phyloP scores from a whole-genome alignment of 2,113 vertebrate species.

The Microtus oregoni region DNA sequence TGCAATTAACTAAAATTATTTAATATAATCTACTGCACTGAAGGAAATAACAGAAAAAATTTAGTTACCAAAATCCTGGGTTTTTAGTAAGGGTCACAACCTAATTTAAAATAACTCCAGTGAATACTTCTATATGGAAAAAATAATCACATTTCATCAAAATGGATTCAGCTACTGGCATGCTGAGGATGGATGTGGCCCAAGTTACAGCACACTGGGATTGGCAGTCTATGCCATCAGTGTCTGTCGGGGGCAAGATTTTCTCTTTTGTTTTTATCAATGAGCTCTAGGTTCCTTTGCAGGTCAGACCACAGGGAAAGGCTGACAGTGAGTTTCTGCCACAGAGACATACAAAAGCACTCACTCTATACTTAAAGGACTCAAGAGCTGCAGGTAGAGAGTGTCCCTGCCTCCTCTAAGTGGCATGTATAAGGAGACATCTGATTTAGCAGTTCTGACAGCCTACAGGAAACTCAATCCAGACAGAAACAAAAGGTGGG shows the following conservation, averaged over 20 bases:
- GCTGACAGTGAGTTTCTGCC: constrained; percentile 33
- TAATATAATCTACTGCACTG: not conserved
- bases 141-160: not conserved
- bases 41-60: not conserved
- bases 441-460: constrained; percentile 67
- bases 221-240: not conserved
- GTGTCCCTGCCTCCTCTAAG: constrained; percentile 61
- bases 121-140: not conserved
- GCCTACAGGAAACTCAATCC: constrained; percentile 53
- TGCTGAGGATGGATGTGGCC: constrained; percentile 41
- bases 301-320: not conserved
- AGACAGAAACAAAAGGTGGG: constrained; percentile 64
- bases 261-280: constrained; percentile 53
- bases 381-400: constrained; percentile 50
- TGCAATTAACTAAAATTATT: not conserved
- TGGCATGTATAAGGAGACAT: constrained; percentile 47
- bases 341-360: not conserved
- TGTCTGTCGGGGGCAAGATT: constrained; percentile 27
- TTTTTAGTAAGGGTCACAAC: not conserved
- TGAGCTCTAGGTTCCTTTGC: constrained; percentile 32
- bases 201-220: constrained; percentile 2
- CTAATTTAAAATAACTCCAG: constrained; percentile 23
- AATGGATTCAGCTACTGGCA: constrained; percentile 22
- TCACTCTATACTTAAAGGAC: constrained; percentile 64
- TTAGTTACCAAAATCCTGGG: not conserved